A percentile compares a stretch with the other conserved stretches of the same genome.
Evolutionary conservation across 2,113 vertebrate species (phyloP).

Genomic region (Trichechus manatus): DNA sequence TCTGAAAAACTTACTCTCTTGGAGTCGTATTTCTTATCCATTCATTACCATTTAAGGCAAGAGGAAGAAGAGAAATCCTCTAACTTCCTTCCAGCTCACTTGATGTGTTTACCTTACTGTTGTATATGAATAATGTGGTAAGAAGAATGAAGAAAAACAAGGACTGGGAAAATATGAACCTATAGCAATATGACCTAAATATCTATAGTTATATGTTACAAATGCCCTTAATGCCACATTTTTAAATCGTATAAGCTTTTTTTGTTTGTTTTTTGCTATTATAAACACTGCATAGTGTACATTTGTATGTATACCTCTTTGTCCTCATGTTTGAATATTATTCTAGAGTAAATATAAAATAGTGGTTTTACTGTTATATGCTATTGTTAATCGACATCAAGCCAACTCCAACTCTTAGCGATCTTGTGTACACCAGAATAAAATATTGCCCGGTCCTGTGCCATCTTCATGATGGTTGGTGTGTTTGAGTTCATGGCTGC

Average conservation of each 20-base stretch:
- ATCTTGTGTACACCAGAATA: background rate
- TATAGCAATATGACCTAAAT: background rate
- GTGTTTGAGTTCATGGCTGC: no score
- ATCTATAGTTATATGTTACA: background rate
- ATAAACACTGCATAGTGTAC: rapidly evolving
- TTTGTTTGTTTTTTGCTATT: background rate
- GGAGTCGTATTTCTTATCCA: background rate
- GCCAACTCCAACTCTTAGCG: background rate
- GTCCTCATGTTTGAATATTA: background rate
- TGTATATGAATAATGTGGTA: background rate
- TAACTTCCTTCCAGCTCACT: background rate
- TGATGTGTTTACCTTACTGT: background rate
- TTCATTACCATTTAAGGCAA: background rate
- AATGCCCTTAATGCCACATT: no score
- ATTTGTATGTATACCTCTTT: background rate
- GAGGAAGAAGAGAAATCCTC: background rate
- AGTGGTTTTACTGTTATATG: background rate
- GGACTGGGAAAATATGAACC: no score
- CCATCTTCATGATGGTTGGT: no score
- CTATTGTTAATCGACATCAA: no score
- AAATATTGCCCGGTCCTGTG: no score
- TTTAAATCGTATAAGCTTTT: background rate
- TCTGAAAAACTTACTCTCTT: background rate
- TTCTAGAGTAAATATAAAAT: background rate
- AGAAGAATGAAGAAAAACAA: background rate